Percentiles rank a stretch among this genome's conserved stretches.
Evolutionary conservation across 2,888 invertebrate genomes (phyloP).

Genomic region (Lomographa bimaculata): DNA sequence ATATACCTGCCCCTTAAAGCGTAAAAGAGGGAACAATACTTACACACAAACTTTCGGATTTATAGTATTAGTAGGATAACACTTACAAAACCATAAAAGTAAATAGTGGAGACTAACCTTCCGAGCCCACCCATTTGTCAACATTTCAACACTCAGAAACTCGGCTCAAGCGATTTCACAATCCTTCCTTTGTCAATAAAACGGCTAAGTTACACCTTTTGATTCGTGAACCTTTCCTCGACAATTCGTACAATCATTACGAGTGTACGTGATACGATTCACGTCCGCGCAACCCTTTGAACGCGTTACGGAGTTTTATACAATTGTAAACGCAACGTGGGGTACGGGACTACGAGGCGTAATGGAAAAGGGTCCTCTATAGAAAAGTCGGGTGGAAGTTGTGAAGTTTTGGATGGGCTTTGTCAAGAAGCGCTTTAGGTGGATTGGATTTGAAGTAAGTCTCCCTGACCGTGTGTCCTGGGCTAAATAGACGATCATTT

Average conservation of each 20-base stretch:
- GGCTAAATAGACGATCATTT: no score
- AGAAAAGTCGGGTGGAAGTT: constrained; percentile 18
- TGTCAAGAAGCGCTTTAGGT: constrained; percentile 8
- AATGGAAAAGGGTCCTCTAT: constrained; percentile 31
- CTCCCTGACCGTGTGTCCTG: no score
- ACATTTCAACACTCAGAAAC: constrained; percentile 10
- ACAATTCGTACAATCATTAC: constrained; percentile 32
- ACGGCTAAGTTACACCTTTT: constrained; percentile 22
- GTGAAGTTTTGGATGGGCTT: constrained; percentile 11
- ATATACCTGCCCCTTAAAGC: no score
- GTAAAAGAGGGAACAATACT: no score
- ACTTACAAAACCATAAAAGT: no score
- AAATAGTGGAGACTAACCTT: no score
- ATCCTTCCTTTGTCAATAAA: constrained; percentile 27
- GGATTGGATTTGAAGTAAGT: constrained; percentile 1
- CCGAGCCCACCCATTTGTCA: constrained; percentile 10
- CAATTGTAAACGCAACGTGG: constrained; percentile 31
- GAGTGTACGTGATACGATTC: constrained; percentile 30
- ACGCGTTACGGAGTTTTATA: constrained; percentile 28
- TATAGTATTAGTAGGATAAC: no score
- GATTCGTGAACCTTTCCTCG: constrained; percentile 20
- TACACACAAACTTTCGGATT: no score
- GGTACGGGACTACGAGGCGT: no score
- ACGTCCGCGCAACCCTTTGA: constrained; percentile 11
- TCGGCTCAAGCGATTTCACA: constrained; percentile 20